Percentiles rank a stretch among this genome's conserved stretches.
These are phyloP conservation scores for Nylanderia fulva DNA, from an alignment of 1,140 invertebrate species.

Conservation along the genomic window DNA sequence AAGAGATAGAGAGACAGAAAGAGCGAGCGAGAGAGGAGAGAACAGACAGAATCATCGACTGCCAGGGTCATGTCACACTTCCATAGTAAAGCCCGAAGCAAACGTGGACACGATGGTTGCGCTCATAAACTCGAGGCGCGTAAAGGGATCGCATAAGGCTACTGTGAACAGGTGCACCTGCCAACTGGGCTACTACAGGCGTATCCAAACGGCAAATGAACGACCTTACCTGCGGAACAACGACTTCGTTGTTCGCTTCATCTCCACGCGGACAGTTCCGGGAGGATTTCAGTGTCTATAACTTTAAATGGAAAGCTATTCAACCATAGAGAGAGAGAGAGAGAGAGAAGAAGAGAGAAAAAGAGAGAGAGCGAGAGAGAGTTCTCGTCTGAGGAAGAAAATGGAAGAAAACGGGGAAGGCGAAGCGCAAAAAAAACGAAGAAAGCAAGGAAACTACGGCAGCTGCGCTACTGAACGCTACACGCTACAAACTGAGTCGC, in stretches of 20 bases:
- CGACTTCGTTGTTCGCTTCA: slow-evolving; percentile 52
- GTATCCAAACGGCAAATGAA: slow-evolving; percentile 52
- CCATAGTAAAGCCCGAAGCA: slow-evolving; percentile 61
- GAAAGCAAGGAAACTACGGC: slow-evolving; percentile 16
- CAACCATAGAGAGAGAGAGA: background rate
- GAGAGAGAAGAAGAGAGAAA: no score
- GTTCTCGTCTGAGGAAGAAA: background rate
- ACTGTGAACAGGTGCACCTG: slow-evolving; percentile 46
- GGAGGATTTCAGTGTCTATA: slow-evolving; percentile 71
- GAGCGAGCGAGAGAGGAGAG: background rate
- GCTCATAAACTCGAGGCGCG: slow-evolving; percentile 66
- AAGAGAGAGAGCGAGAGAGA: no score
- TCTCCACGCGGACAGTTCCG: slow-evolving; percentile 49
- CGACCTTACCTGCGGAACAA: slow-evolving; percentile 51
- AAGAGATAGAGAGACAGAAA: no score
- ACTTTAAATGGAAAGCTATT: slow-evolving; percentile 73
- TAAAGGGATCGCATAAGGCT: slow-evolving; percentile 66
- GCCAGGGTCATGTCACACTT: slow-evolving; percentile 57
- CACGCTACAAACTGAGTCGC: slow-evolving; percentile 29
- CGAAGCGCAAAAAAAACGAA: background rate
- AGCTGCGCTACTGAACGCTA: slow-evolving; percentile 18
- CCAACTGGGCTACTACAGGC: background rate
- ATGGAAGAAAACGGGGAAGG: background rate
- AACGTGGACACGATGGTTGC: slow-evolving; percentile 63
- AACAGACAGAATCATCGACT: slow-evolving; percentile 24